phyloP scores from a whole-genome alignment of 2,797 vertebrate genomes.

The Momotus momota region DNA sequence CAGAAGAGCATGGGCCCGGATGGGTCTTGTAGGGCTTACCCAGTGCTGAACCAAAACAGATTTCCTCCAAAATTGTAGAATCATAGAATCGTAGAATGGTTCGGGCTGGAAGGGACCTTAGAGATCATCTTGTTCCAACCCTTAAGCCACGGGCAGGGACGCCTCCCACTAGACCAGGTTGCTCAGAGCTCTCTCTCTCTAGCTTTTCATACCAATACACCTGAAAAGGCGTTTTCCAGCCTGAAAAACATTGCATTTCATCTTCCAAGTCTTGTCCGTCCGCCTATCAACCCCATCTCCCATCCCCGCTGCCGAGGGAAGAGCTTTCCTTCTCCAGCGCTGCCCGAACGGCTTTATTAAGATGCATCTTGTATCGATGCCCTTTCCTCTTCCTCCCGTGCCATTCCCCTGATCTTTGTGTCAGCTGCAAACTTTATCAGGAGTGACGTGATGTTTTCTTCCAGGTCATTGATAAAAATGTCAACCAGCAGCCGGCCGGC shows the following conservation, averaged over 20 bases:
- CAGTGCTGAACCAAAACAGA: background rate
- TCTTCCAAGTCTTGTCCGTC: background rate
- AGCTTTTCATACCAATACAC: background rate
- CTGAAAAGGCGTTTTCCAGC: background rate
- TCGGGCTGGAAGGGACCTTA: too few relatives aligned
- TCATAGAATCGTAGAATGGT: too few relatives aligned
- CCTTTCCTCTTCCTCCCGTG: conserved; percentile 4
- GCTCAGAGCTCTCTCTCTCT: background rate
- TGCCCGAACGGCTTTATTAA: background rate
- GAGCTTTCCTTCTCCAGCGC: background rate
- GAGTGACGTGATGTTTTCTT: background rate
- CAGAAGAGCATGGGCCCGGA: background rate
- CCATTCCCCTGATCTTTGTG: background rate
- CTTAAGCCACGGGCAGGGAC: too few relatives aligned
- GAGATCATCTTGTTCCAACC: too few relatives aligned
- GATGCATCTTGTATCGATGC: background rate
- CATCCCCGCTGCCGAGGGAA: background rate
- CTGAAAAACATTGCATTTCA: background rate
- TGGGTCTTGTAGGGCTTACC: background rate
- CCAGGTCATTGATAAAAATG: conserved; percentile 37
- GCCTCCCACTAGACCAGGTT: too few relatives aligned
- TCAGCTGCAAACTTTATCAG: conserved; percentile 21
- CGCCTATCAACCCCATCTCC: background rate
- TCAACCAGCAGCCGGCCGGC: background rate
- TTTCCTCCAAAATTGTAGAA: background rate